phyloP scores from a whole-genome alignment of 92 coral and sea anemone species.

The Hydrozoanthus gracilis region DNA sequence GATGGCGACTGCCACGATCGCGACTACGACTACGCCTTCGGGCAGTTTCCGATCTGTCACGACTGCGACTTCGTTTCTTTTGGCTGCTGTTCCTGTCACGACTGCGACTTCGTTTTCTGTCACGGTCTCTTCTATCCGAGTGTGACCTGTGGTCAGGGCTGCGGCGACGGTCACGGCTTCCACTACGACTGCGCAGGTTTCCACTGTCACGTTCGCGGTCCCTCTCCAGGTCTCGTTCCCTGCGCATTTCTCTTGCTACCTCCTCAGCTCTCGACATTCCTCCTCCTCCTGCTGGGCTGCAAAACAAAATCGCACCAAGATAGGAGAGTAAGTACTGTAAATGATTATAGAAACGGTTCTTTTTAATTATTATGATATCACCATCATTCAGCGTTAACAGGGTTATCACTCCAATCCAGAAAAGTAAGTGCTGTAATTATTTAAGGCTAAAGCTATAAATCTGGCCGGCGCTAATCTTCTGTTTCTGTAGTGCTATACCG shows the following conservation, averaged over 20 bases:
- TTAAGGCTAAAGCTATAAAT: too few species aligned
- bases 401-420: too few species aligned
- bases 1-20: conserved; percentile 58
- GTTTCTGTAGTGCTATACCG: too few species aligned
- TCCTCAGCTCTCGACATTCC: conserved; percentile 45
- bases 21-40: conserved; percentile 67
- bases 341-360: too few species aligned
- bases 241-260: conserved; percentile 37
- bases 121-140: conserved; percentile 58
- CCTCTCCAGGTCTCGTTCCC: conserved; percentile 51
- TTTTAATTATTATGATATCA: too few species aligned
- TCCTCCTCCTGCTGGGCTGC: conserved; percentile 32
- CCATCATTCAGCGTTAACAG: too few species aligned
- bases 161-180: conserved; percentile 73
- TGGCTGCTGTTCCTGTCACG: conserved; percentile 48
- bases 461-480: too few species aligned
- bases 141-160: conserved; percentile 53
- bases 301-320: neutral
- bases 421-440: too few species aligned
- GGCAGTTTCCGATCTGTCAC: conserved; percentile 57
- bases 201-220: conserved; percentile 43
- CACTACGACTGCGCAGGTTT: conserved; percentile 66
- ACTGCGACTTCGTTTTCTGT: conserved; percentile 72
- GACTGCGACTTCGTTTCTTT: conserved; percentile 49
- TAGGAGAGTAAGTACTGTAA: neutral